Conservation (phyloP, 1,140 invertebrate genomes). For the Planococcus citri region DNA sequence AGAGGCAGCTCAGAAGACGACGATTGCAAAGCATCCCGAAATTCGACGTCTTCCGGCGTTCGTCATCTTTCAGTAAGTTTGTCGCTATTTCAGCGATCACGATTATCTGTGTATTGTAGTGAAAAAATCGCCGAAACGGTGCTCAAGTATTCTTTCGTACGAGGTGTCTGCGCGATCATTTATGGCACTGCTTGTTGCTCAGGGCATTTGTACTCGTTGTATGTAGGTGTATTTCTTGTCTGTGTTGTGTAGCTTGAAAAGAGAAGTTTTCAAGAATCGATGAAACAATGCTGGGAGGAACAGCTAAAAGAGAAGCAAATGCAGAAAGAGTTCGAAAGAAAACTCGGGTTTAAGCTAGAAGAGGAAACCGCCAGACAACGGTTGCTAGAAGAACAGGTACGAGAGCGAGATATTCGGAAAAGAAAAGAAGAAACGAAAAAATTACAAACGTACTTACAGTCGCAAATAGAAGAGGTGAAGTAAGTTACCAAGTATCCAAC, state of each 20-base stretch:
- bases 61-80: no score
- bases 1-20: no score
- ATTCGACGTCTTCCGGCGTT: no score
- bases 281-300: background rate
- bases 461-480: constrained; percentile 11
- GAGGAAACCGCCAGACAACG: background rate
- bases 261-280: background rate
- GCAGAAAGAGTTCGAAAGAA: background rate
- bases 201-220: no score
- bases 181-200: no score
- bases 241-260: background rate
- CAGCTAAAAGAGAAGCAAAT: constrained; percentile 2
- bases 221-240: no score
- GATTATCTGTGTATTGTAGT: no score
- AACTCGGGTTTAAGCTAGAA: background rate
- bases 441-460: background rate
- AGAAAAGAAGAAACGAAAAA: constrained; percentile 5
- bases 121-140: no score
- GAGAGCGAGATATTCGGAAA: background rate
- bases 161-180: no score
- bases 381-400: background rate
- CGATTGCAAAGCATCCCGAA: no score
- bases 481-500: background rate
- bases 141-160: no score
- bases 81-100: no score